Base-by-base conservation (phyloP, 2,888 invertebrate genomes). In the Nezara viridula region DNA sequence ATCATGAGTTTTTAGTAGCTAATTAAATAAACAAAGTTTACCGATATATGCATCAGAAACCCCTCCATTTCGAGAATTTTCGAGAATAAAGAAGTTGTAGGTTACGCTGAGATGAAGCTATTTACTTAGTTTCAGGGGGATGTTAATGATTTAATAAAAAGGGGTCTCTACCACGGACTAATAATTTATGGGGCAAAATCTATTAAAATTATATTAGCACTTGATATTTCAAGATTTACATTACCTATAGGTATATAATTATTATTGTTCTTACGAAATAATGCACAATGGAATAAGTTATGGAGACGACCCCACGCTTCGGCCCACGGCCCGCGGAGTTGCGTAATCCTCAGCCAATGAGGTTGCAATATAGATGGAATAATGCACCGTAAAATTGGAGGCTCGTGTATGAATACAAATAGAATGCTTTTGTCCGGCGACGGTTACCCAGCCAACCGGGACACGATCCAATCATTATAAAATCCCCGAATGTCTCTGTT, bases 331-430 rank as follows among this genome's bases (percentile, higher is more conserved):
- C 32, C 9, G 32, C 37, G 10, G 24, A 19, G 66, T 73, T 73
- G 66, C 66, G 66, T 73, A 73, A 73, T 37, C 27, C 66, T 73
- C 66, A 37, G 66, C 66, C 66, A 73, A 73, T 37, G 19, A 37
- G 66, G 66, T 37, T 73, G 19, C 66, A 73, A 32, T 73, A 73
- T 73, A 21, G 66, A 19, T 81, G 44, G n/a, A 44, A 44, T 81
- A 81, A 81, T 81, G 44, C 37, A 81, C 44, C 81, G 81, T 44
- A 81, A 81, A 81, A 81, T 81, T 81, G 81, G 44, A 81, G 81
- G 40, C 81, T 47, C 81, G 81, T 44, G 81, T 81, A 81, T 81
- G 81, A 81, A 81, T 81, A 81, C 81, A 44, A 44, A 81, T 44
- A 0, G 81, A 14, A n/a, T 7, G 27, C 14, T 73, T 73, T 73